Evolutionary conservation across 2,888 invertebrate genomes (phyloP).

Genomic region (Monopis laevigella): DNA sequence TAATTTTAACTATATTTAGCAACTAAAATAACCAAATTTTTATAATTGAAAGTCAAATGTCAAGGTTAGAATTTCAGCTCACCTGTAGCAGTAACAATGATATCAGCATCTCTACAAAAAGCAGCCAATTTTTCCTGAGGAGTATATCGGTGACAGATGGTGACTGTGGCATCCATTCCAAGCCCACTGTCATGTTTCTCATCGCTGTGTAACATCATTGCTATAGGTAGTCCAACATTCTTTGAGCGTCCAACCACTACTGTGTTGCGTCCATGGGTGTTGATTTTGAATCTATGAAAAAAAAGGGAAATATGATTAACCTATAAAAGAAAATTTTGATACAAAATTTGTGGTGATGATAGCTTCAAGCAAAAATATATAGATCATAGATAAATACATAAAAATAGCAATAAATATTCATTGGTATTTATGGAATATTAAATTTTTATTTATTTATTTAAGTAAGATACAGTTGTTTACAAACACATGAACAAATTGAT

Average conservation of each 20-base stretch:
- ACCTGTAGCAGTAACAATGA: constrained; percentile 81
- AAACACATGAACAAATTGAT: too few species aligned
- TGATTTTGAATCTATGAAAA: constrained; percentile 58
- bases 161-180: constrained; percentile 88
- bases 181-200: constrained; percentile 71
- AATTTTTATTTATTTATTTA: not conserved
- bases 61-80: too few species aligned
- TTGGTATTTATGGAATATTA: not conserved
- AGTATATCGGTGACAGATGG: constrained; percentile 89
- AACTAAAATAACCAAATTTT: too few species aligned
- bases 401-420: too few species aligned
- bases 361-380: too few species aligned
- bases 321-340: not conserved
- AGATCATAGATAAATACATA: too few species aligned
- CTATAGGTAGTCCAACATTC: constrained; percentile 91
- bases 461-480: not conserved
- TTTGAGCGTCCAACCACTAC: constrained; percentile 92
- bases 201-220: constrained; percentile 84
- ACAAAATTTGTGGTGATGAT: too few species aligned
- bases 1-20: too few species aligned
- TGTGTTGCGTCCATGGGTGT: constrained; percentile 86
- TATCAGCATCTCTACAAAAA: constrained; percentile 78
- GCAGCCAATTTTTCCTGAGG: constrained; percentile 77
- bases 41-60: too few species aligned
- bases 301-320: not conserved